Conservation (phyloP, 2,113 vertebrate species). For the Sander lucioperca region DNA sequence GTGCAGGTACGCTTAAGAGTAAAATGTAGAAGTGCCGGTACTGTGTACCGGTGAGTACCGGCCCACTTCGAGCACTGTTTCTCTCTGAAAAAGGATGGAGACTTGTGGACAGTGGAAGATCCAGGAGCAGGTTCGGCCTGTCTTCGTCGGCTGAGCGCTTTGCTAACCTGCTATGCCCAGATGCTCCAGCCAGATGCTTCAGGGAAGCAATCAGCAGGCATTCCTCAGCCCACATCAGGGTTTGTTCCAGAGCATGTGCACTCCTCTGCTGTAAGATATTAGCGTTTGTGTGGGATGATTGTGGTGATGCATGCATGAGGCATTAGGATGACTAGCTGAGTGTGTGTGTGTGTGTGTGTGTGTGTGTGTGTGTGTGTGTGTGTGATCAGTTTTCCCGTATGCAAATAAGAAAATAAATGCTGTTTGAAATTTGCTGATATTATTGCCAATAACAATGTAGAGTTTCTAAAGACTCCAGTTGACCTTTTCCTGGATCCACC, state of each 20-base stretch:
- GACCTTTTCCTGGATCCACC: background rate
- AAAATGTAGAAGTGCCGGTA: too few species aligned
- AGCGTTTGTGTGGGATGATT: background rate
- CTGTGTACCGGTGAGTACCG: too few species aligned
- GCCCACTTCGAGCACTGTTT: too few species aligned
- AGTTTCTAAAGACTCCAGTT: background rate
- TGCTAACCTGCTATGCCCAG: constrained; percentile 31
- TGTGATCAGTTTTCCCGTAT: background rate
- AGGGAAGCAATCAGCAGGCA: constrained; percentile 13
- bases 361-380: too few species aligned
- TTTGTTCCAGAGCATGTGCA: constrained; percentile 47
- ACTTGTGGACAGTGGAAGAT: background rate
- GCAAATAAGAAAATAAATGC: background rate
- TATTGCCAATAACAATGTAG: background rate
- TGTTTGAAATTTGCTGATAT: background rate
- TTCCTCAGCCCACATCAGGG: constrained; percentile 30
- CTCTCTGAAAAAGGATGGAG: background rate
- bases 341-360: too few species aligned
- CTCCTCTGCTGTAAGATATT: background rate
- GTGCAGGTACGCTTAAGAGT: too few species aligned
- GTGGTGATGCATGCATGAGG: background rate
- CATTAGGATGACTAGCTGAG: background rate
- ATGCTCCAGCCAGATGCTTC: constrained; percentile 16
- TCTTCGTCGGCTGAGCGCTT: constrained; percentile 9
- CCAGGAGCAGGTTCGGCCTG: background rate